Evolutionary conservation across 1,140 invertebrate genomes (phyloP), one percentile per base, ranked within the genome.

Genomic region (Venustaconcha ellipsiformis): DNA sequence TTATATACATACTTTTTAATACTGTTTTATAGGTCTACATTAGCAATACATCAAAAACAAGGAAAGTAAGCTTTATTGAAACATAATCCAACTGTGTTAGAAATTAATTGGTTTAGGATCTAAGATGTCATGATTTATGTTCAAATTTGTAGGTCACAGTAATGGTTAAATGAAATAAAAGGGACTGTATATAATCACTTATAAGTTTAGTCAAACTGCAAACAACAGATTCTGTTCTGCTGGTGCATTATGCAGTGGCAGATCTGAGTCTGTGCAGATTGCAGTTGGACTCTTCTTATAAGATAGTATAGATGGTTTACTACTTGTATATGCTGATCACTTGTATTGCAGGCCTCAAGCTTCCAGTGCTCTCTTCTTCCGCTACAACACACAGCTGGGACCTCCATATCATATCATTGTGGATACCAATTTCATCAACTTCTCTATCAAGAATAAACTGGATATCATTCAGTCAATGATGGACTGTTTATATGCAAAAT

Each of bases 351-450:
- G 89, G 64, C 94, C 96, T 56, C 95, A 98, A 91, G 91, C 93
- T 62, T 97, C 96, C 57, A 97, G 96, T 14, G 96, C 97, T 0
- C 88, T 99, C 74, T 99, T 99, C 89, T 98, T 99, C 85, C 94
- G 97, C 88, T 99, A 99, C 90, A 99, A 99, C 87, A 99, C 95
- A n/a, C 97, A 99, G 88, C 90, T 99, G 3, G 99, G 97, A 1
- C 99, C 99, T 17, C 99, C 99, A 1, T 99, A 98, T 89, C 98
- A 98, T 83, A 94, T 99, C 60, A 91, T 99, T 56, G 89, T 99
- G 18, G 99, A 99, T 89, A 99, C 99, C 2, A 99, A 99, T 91
- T 99, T 99, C 85, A 94, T 99, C 5, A 99, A 99, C 87, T 99
- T 99, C 89, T 97, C 98, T 0, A 97, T 99, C 56, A 98, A 99